phyloP scores from a whole-genome alignment of 2,113 vertebrate species.

The Sakesphorus luctuosus region DNA sequence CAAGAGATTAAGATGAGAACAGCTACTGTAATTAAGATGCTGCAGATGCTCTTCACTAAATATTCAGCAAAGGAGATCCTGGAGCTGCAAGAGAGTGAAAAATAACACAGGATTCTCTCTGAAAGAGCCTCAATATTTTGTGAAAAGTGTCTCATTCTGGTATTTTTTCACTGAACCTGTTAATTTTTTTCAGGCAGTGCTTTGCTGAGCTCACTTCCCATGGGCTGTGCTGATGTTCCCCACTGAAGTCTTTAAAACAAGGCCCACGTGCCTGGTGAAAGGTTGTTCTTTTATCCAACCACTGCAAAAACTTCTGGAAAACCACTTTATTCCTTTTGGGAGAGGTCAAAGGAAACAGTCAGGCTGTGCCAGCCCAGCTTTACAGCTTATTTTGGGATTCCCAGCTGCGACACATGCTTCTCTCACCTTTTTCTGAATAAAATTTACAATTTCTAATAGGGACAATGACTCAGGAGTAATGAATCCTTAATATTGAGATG shows the following conservation, averaged over 20 bases:
- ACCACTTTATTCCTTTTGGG: neutral
- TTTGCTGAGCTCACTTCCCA: neutral
- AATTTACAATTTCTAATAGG: neutral
- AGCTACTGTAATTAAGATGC: conserved; percentile 72
- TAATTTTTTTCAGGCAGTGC: neutral
- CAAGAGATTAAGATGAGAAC: conserved; percentile 72
- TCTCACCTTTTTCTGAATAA: neutral
- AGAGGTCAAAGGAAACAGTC: neutral
- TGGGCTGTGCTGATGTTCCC: neutral
- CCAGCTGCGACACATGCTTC: neutral
- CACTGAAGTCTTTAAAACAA: neutral
- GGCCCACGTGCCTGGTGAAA: neutral
- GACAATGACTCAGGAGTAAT: neutral
- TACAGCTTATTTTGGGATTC: neutral
- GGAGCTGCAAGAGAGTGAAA: neutral
- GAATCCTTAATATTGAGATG: neutral
- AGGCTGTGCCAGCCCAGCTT: neutral
- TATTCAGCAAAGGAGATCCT: conserved; percentile 20
- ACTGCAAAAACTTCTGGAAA: neutral
- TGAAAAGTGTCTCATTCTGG: neutral
- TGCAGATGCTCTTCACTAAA: conserved; percentile 71
- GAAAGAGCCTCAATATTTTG: neutral
- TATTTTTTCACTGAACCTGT: neutral
- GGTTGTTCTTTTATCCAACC: neutral
- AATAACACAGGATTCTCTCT: neutral